A percentile compares a stretch with the other conserved stretches of the same genome.
These are phyloP conservation scores for Emmelina monodactyla DNA, from an alignment of 2,888 invertebrate genomes.

Conservation along the genomic window DNA sequence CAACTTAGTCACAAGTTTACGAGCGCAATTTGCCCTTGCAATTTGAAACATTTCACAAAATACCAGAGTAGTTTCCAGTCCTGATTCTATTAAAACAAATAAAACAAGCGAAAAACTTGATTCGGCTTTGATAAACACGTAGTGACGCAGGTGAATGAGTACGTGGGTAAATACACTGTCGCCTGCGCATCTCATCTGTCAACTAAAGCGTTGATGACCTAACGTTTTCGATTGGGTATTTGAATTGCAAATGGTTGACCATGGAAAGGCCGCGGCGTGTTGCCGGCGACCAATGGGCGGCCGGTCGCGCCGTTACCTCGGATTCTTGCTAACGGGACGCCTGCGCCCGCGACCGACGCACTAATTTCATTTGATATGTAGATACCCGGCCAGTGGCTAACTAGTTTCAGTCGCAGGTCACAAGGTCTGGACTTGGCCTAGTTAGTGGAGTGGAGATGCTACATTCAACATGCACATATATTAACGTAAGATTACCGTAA, in stretches of 20 bases:
- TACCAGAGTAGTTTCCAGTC: no score
- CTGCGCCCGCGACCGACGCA: neutral
- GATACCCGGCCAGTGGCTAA: neutral
- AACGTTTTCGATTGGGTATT: neutral
- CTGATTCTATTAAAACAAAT: no score
- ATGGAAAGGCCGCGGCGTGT: neutral
- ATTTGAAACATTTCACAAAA: no score
- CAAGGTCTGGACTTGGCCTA: conserved; percentile 1
- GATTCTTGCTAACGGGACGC: neutral
- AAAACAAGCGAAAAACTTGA: no score
- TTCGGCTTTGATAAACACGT: no score
- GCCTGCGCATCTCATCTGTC: neutral
- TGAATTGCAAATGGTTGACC: conserved; percentile 1
- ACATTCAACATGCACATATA: no score
- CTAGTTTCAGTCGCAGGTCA: neutral
- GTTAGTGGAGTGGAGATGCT: no score
- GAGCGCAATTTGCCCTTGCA: no score
- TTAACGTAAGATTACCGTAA: no score
- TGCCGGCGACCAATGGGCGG: neutral
- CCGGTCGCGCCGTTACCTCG: neutral
- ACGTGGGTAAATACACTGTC: no score
- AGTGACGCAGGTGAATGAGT: no score
- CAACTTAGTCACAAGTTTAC: no score
- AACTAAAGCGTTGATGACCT: neutral
- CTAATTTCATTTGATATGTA: neutral